These are phyloP conservation scores for Zaprionus davidi DNA, from an alignment of 1,140 invertebrate genomes.

Conservation along the genomic window DNA sequence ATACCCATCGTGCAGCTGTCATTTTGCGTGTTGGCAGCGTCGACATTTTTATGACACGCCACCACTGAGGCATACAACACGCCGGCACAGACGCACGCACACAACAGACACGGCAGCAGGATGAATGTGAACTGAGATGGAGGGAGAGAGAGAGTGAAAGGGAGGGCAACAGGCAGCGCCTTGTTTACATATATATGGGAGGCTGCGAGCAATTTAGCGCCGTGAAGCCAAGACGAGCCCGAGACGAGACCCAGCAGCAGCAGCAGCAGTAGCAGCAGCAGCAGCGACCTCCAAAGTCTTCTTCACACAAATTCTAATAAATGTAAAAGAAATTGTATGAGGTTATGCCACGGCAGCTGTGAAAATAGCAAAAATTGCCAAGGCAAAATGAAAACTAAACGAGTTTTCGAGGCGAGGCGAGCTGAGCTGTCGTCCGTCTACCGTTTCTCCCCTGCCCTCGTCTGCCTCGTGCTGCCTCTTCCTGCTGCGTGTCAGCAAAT, in stretches of 20 bases:
- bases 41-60: slow-evolving; percentile 72
- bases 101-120: slow-evolving; percentile 20
- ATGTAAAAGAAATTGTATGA: slow-evolving; percentile 82
- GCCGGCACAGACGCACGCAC: slow-evolving; percentile 19
- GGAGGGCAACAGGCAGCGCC: background rate
- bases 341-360: slow-evolving; percentile 76
- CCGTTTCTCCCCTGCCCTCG: background rate
- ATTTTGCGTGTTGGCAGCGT: slow-evolving; percentile 48
- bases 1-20: slow-evolving; percentile 49
- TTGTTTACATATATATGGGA: slow-evolving; percentile 37
- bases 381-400: slow-evolving; percentile 79
- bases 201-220: slow-evolving; percentile 47
- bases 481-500: slow-evolving; percentile 66
- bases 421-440: too few species aligned
- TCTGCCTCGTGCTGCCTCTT: background rate
- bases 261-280: background rate
- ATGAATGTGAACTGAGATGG: slow-evolving; percentile 28
- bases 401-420: slow-evolving; percentile 46
- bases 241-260: background rate
- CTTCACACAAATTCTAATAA: slow-evolving; percentile 78
- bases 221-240: slow-evolving; percentile 37
- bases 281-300: slow-evolving; percentile 47
- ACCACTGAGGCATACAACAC: slow-evolving; percentile 69
- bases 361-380: slow-evolving; percentile 74
- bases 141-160: background rate